Base-by-base conservation (phyloP, 1,140 invertebrate species). In the Meloidogyne exigua region DNA sequence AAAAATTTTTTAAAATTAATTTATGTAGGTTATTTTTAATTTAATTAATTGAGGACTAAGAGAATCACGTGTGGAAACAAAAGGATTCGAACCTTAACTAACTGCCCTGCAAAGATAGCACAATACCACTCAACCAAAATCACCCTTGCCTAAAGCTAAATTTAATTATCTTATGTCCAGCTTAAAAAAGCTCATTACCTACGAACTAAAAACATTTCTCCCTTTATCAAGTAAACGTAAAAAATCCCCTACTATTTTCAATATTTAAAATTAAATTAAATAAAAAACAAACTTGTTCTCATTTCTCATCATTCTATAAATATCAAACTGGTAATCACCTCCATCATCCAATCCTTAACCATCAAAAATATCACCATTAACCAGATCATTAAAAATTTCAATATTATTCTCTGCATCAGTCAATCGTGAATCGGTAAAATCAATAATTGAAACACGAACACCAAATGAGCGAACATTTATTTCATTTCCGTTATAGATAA, bases 401-500 rank as follows among this genome's bases (percentile, higher is more conserved):
- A 0, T 44, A 25, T 32, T 44, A 0, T 32, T 44, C 13, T 21
- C 28, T 57, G 15, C 23, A 18, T 73, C 66, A 2, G 21, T 28
- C 57, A 65, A 28, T 15, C 72, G 57, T 18, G 72, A 73, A n/a
- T 57, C 3, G 1, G 72, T 57, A 12, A 65, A 73, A 28, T 73
- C 72, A n/a, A 73, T 73, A 0, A 73, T 65, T 18, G 72, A 73
- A 1, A 15, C 72, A n/a, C 21, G 11, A 0, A 28, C 72, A 26
- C 72, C 72, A n/a, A 36, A 10, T 7, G 72, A 73, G 18, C 36
- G 23, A 11, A 73, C 5, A 1, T 73, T 21, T 26, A 73, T 64
- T 32, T 3, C 21, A 3, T 73, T 13, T 2, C 11, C 10, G 7
- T 65, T 21, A 13, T 64, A 64, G 2, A 13, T 2, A 32, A 64